Evolutionary conservation across 2,888 invertebrate species (phyloP).

Genomic region (Calameuta filiformis): DNA sequence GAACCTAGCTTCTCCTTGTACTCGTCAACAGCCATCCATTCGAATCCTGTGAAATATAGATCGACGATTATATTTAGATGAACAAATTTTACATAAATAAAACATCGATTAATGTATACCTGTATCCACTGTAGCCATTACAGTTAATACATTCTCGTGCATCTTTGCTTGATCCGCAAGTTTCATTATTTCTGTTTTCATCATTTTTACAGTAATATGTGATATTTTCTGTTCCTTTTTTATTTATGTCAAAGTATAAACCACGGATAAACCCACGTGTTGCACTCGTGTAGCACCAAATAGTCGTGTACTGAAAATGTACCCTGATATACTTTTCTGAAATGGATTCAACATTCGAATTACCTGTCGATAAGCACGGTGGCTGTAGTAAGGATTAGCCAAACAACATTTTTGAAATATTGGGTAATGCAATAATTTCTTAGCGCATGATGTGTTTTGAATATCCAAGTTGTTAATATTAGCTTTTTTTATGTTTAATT

Average conservation of each 20-base stretch:
- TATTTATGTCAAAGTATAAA: background rate
- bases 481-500: background rate
- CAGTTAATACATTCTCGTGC: slow-evolving; percentile 35
- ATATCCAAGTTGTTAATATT: background rate
- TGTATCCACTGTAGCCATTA: slow-evolving; percentile 48
- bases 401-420: background rate
- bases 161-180: slow-evolving; percentile 14
- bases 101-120: slow-evolving; percentile 30
- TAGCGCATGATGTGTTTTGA: background rate
- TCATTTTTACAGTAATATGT: background rate
- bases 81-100: background rate
- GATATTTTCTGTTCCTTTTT: background rate
- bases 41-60: slow-evolving; percentile 39
- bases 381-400: background rate
- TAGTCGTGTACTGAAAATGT: background rate
- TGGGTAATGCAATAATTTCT: background rate
- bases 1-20: slow-evolving; percentile 43
- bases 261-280: background rate
- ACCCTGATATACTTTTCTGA: background rate
- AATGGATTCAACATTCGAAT: background rate
- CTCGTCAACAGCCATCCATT: slow-evolving; percentile 54
- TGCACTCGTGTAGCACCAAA: background rate
- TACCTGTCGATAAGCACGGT: background rate
- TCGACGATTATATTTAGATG: background rate
- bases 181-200: background rate